phyloP scores from a whole-genome alignment of 2,888 invertebrate genomes.

The Orchesella flavescens region DNA sequence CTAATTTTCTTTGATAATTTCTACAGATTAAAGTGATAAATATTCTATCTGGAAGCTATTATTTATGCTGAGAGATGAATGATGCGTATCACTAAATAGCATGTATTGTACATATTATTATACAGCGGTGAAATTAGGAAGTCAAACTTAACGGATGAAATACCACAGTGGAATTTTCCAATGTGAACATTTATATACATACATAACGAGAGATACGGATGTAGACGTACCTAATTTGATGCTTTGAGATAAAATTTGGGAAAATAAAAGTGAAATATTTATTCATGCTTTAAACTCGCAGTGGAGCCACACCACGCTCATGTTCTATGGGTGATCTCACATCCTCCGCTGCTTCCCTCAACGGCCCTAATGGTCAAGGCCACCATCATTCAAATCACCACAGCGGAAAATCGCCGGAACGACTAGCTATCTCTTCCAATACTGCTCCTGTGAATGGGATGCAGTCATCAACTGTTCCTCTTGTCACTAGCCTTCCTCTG shows the following conservation, averaged over 20 bases:
- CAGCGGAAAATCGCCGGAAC: constrained; percentile 55
- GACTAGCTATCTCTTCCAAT: constrained; percentile 58
- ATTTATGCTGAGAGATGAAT: neutral
- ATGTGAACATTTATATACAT: neutral
- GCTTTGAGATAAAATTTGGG: neutral
- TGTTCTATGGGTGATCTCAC: constrained; percentile 72
- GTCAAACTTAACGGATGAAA: no score
- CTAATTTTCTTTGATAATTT: constrained; percentile 30
- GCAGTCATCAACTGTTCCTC: constrained; percentile 64
- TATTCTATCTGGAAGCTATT: neutral
- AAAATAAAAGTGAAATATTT: neutral
- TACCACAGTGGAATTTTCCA: no score
- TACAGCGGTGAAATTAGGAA: no score
- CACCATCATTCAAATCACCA: constrained; percentile 60
- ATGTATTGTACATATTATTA: no score
- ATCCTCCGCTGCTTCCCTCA: constrained; percentile 62
- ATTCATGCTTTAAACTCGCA: constrained; percentile 25
- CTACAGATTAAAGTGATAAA: constrained; percentile 14
- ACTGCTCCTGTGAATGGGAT: constrained; percentile 58
- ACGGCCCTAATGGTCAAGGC: constrained; percentile 48
- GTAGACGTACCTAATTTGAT: neutral
- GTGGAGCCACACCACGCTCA: constrained; percentile 64
- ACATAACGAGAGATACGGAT: constrained; percentile 25
- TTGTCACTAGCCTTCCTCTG: constrained; percentile 69
- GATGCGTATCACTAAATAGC: no score